These are phyloP conservation scores for Bathynomus jamesi DNA, from an alignment of 1,140 invertebrate genomes.

Conservation along the genomic window DNA sequence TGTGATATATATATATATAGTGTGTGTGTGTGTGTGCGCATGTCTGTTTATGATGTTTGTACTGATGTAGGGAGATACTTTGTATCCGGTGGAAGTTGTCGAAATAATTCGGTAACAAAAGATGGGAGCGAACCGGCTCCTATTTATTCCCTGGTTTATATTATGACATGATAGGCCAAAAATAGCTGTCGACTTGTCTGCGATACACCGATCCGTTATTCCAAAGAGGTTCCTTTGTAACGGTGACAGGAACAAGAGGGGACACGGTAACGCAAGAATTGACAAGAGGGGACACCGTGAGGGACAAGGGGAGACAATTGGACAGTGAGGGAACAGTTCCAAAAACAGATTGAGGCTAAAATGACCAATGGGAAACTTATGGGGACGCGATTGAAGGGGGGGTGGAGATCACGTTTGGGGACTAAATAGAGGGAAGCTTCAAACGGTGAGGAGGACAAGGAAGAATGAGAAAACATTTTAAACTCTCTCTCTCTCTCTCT, in stretches of 20 bases:
- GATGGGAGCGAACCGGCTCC: background rate
- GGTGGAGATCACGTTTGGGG: too few species aligned
- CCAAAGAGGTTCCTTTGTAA: background rate
- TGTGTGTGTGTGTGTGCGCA: background rate
- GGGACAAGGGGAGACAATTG: background rate
- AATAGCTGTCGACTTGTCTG: background rate
- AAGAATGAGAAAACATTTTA: too few species aligned
- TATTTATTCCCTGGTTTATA: background rate
- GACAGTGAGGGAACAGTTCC: background rate
- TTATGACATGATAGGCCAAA: slow-evolving; percentile 1
- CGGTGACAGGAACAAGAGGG: background rate
- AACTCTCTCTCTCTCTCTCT: too few species aligned
- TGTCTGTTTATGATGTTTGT: background rate
- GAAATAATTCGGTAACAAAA: background rate
- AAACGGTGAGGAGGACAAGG: too few species aligned
- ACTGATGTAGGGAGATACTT: background rate
- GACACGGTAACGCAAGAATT: background rate
- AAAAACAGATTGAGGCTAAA: background rate
- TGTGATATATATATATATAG: slow-evolving; percentile 2
- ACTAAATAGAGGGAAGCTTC: too few species aligned
- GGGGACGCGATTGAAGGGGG: too few species aligned
- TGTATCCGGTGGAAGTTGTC: too few species aligned
- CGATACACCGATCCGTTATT: background rate
- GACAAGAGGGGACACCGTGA: background rate
- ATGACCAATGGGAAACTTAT: background rate